Conservation (phyloP, 2,888 invertebrate species). For the Heliothis peltigera region DNA sequence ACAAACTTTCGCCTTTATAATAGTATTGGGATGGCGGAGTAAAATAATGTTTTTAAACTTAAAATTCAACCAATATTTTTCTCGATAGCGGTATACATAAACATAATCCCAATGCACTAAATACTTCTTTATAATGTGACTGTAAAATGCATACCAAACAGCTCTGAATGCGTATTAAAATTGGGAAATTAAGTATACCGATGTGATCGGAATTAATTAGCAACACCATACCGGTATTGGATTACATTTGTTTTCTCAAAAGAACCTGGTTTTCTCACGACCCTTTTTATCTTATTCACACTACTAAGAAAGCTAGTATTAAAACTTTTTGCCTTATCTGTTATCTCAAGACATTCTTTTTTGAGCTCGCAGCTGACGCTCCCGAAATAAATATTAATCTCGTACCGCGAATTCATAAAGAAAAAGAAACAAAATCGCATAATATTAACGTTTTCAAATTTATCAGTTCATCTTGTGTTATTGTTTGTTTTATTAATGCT, state of each 20-base stretch:
- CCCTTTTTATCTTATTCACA: slow-evolving; percentile 62
- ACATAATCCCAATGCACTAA: slow-evolving; percentile 49
- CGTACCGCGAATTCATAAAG: slow-evolving; percentile 74
- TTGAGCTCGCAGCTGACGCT: slow-evolving; percentile 65
- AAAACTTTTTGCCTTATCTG: slow-evolving; percentile 67
- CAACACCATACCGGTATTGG: slow-evolving; percentile 64
- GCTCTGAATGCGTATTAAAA: slow-evolving; percentile 62
- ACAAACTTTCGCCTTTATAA: no score
- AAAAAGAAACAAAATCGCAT: slow-evolving; percentile 58
- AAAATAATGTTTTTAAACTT: no score
- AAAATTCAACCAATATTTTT: slow-evolving; percentile 1
- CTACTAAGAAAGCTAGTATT: slow-evolving; percentile 76
- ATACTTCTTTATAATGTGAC: slow-evolving; percentile 49
- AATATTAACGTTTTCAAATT: slow-evolving; percentile 49
- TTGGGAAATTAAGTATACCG: slow-evolving; percentile 65
- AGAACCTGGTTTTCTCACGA: slow-evolving; percentile 73
- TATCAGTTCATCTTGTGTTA: slow-evolving; percentile 74
- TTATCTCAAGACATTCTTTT: slow-evolving; percentile 77
- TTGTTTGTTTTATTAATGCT: slow-evolving; percentile 75
- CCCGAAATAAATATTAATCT: slow-evolving; percentile 77
- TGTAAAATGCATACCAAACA: slow-evolving; percentile 50
- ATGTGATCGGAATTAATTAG: slow-evolving; percentile 71
- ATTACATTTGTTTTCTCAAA: slow-evolving; percentile 67
- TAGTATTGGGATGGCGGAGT: no score
- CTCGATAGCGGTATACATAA: slow-evolving; percentile 16